Evolutionary conservation across 2,888 invertebrate species (phyloP).

Genomic region (Peribatodes rhomboidaria): DNA sequence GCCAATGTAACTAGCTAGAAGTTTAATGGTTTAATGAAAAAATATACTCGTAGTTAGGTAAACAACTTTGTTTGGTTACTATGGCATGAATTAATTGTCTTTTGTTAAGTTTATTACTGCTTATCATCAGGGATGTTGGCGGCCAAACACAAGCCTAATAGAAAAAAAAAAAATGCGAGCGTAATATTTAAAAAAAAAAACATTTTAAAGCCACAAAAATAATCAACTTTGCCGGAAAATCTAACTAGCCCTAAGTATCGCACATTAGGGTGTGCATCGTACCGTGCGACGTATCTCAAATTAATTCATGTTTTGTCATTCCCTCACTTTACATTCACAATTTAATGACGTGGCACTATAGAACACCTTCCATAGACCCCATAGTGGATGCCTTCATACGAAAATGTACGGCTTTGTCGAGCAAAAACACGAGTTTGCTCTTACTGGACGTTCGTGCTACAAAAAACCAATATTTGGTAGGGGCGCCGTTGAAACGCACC

Average conservation of each 20-base stretch:
- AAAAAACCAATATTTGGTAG: conserved; percentile 86
- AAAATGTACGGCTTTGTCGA: conserved; percentile 73
- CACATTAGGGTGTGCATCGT: conserved; percentile 71
- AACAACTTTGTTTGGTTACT: too few relatives aligned
- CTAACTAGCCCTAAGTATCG: conserved; percentile 56
- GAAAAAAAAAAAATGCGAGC: too few relatives aligned
- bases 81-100: too few relatives aligned
- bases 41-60: too few relatives aligned
- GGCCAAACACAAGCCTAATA: too few relatives aligned
- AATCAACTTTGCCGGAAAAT: conserved; percentile 21
- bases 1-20: too few relatives aligned
- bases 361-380: conserved; percentile 58
- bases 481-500: conserved; percentile 81
- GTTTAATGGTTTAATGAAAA: too few relatives aligned
- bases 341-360: conserved; percentile 83
- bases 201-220: background rate
- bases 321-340: conserved; percentile 83
- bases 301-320: conserved; percentile 87
- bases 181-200: too few relatives aligned
- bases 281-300: conserved; percentile 84
- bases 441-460: conserved; percentile 77
- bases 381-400: conserved; percentile 72
- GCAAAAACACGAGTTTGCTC: conserved; percentile 84
- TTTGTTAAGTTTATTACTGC: too few relatives aligned
- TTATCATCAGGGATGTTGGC: too few relatives aligned